phyloP scores from a whole-genome alignment of 2,113 vertebrate genomes.

The Solea solea region DNA sequence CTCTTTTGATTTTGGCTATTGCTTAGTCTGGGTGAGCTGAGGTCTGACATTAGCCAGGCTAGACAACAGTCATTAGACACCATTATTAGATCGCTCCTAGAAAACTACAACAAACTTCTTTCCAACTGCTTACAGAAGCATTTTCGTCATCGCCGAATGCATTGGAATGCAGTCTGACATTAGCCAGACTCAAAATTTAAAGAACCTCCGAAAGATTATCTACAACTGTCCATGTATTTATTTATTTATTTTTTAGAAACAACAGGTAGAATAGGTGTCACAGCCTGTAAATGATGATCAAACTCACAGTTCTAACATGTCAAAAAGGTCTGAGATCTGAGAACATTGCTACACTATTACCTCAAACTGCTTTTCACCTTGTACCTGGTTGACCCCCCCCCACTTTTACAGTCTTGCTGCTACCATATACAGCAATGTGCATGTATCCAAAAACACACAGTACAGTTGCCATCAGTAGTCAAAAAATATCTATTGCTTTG shows the following conservation, averaged over 20 bases:
- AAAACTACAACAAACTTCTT: no score
- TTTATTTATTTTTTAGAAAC: constrained; percentile 19
- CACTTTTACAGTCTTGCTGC: constrained; percentile 29
- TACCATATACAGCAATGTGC: constrained; percentile 46
- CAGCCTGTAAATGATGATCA: constrained; percentile 33
- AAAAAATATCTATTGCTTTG: constrained; percentile 69
- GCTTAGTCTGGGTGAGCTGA: no score
- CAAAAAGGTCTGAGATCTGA: constrained; percentile 10
- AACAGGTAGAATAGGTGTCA: constrained; percentile 30
- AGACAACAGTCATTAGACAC: no score
- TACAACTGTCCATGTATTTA: not conserved
- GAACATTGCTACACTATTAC: constrained; percentile 44
- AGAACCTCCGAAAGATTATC: not conserved
- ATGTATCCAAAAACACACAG: constrained; percentile 42
- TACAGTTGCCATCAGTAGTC: constrained; percentile 29
- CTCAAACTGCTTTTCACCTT: not conserved
- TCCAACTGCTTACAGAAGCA: no score
- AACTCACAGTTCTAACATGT: constrained; percentile 45
- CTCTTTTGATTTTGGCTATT: no score
- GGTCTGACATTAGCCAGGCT: no score
- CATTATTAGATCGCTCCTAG: no score
- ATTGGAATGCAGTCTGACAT: no score
- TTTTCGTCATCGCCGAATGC: no score
- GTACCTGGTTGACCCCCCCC: not conserved
- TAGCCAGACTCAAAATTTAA: no score